Evolutionary conservation across 2,797 vertebrate genomes (phyloP).

Genomic region (Sebastes matsubarae): DNA sequence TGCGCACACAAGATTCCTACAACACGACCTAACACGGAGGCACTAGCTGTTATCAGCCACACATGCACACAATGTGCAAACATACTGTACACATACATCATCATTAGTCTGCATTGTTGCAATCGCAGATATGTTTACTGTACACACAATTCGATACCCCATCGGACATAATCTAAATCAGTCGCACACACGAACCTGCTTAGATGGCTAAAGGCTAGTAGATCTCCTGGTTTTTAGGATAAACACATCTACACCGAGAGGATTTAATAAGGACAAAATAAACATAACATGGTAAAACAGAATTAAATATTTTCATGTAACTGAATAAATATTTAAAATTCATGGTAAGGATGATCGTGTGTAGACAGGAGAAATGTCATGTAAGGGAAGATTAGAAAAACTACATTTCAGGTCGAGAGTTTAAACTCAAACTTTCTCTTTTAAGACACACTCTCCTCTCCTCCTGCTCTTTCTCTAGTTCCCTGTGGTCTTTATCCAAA

Average conservation of each 20-base stretch:
- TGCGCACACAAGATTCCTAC: conserved; percentile 13
- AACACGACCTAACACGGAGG: conserved; percentile 16
- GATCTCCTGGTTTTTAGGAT: neutral
- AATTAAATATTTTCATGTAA: neutral
- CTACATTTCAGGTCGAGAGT: neutral
- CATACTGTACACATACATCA: conserved; percentile 52
- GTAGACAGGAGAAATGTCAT: neutral
- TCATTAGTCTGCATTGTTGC: conserved; percentile 62
- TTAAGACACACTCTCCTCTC: neutral
- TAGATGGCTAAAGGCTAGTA: neutral
- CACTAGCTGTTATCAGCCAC: conserved; percentile 37
- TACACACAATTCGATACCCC: conserved; percentile 22
- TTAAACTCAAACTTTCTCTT: neutral
- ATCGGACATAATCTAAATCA: conserved; percentile 25
- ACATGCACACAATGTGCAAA: conserved; percentile 35
- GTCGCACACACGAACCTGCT: neutral
- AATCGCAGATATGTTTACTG: conserved; percentile 51
- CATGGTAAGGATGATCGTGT: neutral
- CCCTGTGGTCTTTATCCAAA: conserved; percentile 17
- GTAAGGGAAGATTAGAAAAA: neutral
- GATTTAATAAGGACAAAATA: neutral
- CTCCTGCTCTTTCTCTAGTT: neutral
- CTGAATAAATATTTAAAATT: neutral
- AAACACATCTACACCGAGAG: neutral
- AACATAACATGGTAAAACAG: neutral